A percentile compares a stretch with the other conserved stretches of the same genome.
phyloP scores from a whole-genome alignment of 2,888 invertebrate species.

The Zonitis immaculata region DNA sequence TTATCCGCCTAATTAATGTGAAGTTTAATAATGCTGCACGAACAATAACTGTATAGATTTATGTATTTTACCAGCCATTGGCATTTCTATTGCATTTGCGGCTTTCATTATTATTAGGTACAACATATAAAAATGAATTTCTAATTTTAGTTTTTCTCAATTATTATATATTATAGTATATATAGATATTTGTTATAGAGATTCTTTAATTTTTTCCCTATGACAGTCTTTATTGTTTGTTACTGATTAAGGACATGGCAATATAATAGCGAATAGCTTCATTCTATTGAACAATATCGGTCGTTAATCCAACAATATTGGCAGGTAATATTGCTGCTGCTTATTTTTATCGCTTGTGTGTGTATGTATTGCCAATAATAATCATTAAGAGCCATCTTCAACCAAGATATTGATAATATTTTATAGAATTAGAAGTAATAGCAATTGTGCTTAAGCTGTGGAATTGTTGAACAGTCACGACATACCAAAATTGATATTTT shows the following conservation, averaged over 20 bases:
- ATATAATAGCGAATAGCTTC: slow-evolving; percentile 7
- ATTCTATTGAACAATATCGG: slow-evolving; percentile 41
- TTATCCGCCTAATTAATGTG: slow-evolving; percentile 36
- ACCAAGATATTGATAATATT: neutral
- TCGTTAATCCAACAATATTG: slow-evolving; percentile 48
- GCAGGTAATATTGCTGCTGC: slow-evolving; percentile 45
- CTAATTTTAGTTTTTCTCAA: neutral
- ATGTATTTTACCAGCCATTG: slow-evolving; percentile 17
- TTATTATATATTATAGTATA: no score
- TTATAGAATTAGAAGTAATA: slow-evolving; percentile 28
- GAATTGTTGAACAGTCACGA: slow-evolving; percentile 26
- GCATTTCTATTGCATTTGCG: slow-evolving; percentile 13
- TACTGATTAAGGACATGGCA: slow-evolving; percentile 15
- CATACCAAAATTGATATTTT: no score
- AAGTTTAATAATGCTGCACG: slow-evolving; percentile 33
- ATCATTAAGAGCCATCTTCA: neutral
- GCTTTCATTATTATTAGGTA: neutral
- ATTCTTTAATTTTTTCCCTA: neutral
- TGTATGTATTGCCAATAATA: slow-evolving; percentile 19
- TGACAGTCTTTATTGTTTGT: neutral
- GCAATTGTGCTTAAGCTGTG: slow-evolving; percentile 25
- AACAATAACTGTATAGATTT: slow-evolving; percentile 31
- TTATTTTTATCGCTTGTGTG: slow-evolving; percentile 46
- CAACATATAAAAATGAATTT: neutral
- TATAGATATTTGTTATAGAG: no score